A percentile compares a stretch with the other conserved stretches of the same genome.
Conservation (phyloP, 2,113 vertebrate genomes). For the Syrmaticus mikado region DNA sequence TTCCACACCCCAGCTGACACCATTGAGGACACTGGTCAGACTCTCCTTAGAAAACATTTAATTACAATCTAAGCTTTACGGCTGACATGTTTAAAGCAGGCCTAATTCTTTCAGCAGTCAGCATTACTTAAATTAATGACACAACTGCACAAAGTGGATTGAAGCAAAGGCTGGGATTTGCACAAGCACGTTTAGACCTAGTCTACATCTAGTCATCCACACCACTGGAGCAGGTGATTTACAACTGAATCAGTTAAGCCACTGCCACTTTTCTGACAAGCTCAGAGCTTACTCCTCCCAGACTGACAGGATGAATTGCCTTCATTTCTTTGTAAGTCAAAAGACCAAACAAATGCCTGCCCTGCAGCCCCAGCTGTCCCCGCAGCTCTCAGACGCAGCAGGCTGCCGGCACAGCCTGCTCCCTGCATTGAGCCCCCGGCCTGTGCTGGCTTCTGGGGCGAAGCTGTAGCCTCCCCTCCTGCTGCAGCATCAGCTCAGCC, state of each 20-base stretch:
- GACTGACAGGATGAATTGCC: not conserved
- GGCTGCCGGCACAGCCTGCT: not conserved
- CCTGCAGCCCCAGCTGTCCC: not conserved
- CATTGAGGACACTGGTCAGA: rapidly evolving
- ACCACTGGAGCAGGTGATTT: not conserved
- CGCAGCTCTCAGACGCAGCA: not conserved
- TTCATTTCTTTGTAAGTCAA: not conserved
- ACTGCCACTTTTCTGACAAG: not conserved
- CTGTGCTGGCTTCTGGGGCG: not conserved
- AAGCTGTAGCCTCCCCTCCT: not conserved
- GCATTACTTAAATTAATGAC: not conserved
- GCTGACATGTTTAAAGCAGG: not conserved
- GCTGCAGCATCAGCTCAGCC: not conserved
- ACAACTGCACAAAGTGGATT: not conserved
- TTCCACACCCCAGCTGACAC: not conserved
- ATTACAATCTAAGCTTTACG: not conserved
- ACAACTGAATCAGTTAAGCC: not conserved
- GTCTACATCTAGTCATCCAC: not conserved
- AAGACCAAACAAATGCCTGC: not conserved
- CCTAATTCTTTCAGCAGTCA: not conserved
- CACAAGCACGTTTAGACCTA: not conserved
- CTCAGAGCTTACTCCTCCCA: not conserved
- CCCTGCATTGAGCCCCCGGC: not conserved
- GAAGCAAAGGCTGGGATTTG: not conserved
- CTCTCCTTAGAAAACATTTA: not conserved